Base-by-base conservation (phyloP, 30 jellyfish, hydroid and myxozoan species). In the Hydractinia symbiolongicarpus region DNA sequence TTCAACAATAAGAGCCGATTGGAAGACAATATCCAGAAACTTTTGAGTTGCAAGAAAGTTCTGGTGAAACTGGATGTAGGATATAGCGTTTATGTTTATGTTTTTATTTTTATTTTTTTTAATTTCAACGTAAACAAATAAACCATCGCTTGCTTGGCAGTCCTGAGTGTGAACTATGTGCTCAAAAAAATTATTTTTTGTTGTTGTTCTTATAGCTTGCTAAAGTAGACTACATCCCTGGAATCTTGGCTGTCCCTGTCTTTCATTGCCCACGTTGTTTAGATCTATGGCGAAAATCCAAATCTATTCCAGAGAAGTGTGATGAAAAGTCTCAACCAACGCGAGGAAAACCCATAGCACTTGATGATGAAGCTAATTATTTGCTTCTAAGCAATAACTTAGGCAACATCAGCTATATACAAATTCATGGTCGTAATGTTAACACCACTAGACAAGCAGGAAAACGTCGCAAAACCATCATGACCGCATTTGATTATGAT, bases 241-340 rank as follows among this genome's bases (percentile, higher is more conserved):
- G 84, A 5, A 57, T 57, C 52, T n/a, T 76, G 16, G 84, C 84
- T 40, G 49, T 76, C 8, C 84, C 84, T 0, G 74, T 76, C 16
- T 76, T 76, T n/a, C 84, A 76, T 78, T 76, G 84, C 49, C 84
- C 84, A 50, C 84, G 84, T 9, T 76, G 84, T 50, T 57, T 76
- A 1, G 84, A 76, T 14, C 17, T 9, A 19, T 76, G 84, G 84
- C 19, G 19, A 8, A n/a, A 40, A 15, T 49, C 60, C 16, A 53
- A 76, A 54, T n/a, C 16, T 40, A 50, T 76, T 11, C 76, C 77
- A 51, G 64, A 54, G 50, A 30, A 49, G 19, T 76, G 84, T 57
- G 13, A 10, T 49, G 84, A 76, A 76, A 8, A 51, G 8, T 44
- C 84, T 9, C 14, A 49, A 54, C 76, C 60, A 54, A 76, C 84